Evolutionary conservation across 2,113 vertebrate genomes (phyloP).

Genomic region (Taxidea taxus): DNA sequence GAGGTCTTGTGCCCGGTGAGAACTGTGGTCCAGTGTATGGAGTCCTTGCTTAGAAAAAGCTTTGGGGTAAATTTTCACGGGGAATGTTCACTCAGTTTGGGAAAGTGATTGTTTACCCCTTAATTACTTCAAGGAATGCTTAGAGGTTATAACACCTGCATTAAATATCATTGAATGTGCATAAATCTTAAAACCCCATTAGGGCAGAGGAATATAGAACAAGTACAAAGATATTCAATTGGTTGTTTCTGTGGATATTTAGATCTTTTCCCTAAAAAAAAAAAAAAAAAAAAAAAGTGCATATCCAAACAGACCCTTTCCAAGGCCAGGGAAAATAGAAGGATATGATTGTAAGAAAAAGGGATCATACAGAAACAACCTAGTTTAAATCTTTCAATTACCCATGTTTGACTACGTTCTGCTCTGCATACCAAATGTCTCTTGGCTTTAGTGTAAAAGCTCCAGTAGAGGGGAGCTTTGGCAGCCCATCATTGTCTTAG

Average conservation of each 20-base stretch:
- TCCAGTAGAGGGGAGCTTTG: conserved; percentile 49
- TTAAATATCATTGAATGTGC: background rate
- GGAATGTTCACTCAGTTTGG: background rate
- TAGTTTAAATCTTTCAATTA: conserved; percentile 54
- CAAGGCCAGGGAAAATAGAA: background rate
- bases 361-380: background rate
- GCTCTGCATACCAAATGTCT: conserved; percentile 68
- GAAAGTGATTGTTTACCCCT: background rate
- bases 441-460: conserved; percentile 27
- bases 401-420: background rate
- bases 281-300: background rate
- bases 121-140: background rate
- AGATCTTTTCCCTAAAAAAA: background rate
- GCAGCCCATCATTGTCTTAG: conserved; percentile 46
- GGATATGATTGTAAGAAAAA: background rate
- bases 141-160: background rate
- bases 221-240: background rate
- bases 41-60: background rate
- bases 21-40: background rate
- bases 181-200: background rate
- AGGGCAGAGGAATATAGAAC: background rate
- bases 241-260: background rate
- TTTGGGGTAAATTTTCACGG: background rate
- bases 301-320: background rate
- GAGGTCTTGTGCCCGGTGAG: background rate